Percentiles rank a stretch among this genome's conserved stretches.
Conservation (phyloP, 1,140 invertebrate genomes). For the Drosophila pallidifrons region DNA sequence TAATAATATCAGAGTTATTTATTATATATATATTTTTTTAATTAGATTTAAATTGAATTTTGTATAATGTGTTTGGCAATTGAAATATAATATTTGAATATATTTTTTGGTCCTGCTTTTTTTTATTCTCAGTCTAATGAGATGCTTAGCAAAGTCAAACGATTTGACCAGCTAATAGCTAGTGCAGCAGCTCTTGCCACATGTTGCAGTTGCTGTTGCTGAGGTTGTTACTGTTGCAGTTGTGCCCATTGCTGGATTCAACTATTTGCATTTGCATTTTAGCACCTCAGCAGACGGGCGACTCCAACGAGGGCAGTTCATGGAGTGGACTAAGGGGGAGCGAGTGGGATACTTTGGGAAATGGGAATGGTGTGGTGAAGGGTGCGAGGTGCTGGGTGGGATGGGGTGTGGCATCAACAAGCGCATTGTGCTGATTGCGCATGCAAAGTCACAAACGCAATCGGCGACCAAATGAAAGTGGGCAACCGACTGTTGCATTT, state of each 20-base stretch:
- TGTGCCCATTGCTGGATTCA: constrained; percentile 40
- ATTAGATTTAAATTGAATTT: too few species aligned
- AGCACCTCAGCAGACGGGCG: constrained; percentile 62
- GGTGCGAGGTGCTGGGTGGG: background rate
- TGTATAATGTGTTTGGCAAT: too few species aligned
- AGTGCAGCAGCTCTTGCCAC: constrained; percentile 27
- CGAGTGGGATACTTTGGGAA: background rate
- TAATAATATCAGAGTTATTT: too few species aligned
- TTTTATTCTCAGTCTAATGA: constrained; percentile 8
- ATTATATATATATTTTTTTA: too few species aligned
- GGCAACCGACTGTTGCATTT: constrained; percentile 28
- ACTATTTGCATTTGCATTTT: constrained; percentile 82
- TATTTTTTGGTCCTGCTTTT: too few species aligned
- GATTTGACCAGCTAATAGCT: constrained; percentile 57
- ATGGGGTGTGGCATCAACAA: constrained; percentile 27
- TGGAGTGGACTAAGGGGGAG: background rate
- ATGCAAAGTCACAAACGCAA: constrained; percentile 75
- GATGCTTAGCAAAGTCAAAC: constrained; percentile 51
- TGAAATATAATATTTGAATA: too few species aligned
- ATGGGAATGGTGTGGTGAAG: background rate
- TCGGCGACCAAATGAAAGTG: constrained; percentile 54
- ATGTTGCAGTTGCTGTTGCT: constrained; percentile 35
- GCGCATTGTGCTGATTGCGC: constrained; percentile 76
- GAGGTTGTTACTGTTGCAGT: constrained; percentile 35
- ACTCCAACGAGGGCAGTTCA: background rate